Evolutionary conservation across 1,140 invertebrate genomes (phyloP).

Genomic region (Cryptotermes secundus): DNA sequence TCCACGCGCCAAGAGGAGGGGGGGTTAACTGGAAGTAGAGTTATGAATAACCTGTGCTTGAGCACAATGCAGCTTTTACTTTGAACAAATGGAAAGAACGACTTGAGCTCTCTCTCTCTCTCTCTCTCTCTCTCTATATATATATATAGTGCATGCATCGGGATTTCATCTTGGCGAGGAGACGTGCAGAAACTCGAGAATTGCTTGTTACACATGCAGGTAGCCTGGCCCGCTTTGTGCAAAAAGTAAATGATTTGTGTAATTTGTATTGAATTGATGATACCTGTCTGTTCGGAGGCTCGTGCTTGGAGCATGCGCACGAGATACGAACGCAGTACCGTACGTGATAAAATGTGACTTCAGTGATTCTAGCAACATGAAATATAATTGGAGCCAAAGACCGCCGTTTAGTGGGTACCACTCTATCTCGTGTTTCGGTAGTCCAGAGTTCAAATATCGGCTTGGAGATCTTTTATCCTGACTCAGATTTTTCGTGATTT

Average conservation of each 20-base stretch:
- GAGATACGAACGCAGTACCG: no score
- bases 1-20: background rate
- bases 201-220: background rate
- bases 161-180: background rate
- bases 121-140: background rate
- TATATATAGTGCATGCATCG: background rate
- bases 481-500: no score
- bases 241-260: slow-evolving; percentile 15
- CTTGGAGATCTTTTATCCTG: no score
- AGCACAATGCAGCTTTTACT: background rate
- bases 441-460: no score
- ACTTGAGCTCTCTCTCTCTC: background rate
- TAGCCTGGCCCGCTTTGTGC: background rate
- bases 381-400: no score
- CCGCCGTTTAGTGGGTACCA: no score
- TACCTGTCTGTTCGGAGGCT: no score
- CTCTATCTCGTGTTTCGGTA: no score
- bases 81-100: background rate
- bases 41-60: slow-evolving; percentile 9
- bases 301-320: no score
- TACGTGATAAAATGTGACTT: no score
- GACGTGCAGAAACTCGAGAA: background rate
- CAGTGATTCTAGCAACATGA: no score
- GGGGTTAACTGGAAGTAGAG: background rate
- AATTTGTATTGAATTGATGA: background rate